These are phyloP conservation scores for Papilio protenor DNA, from an alignment of 2,888 invertebrate genomes.

Conservation along the genomic window DNA sequence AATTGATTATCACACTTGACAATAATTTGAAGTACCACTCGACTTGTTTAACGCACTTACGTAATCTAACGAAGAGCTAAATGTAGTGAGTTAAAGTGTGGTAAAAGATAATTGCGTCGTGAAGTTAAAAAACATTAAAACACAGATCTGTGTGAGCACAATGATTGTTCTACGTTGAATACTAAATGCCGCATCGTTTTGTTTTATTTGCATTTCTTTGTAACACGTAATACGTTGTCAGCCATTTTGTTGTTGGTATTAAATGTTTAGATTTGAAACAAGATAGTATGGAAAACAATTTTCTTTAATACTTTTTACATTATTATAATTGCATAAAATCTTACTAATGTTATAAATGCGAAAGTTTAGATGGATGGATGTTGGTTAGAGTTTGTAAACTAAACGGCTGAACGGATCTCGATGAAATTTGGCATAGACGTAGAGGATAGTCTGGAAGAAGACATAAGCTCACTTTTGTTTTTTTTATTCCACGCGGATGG, in stretches of 20 bases:
- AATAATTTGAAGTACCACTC: constrained; percentile 6
- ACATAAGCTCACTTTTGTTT: too few relatives aligned
- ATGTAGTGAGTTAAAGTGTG: constrained; percentile 1
- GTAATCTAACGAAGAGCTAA: constrained; percentile 8
- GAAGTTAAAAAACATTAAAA: constrained; percentile 13
- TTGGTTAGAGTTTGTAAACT: too few relatives aligned
- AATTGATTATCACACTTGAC: not conserved
- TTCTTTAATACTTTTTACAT: too few relatives aligned
- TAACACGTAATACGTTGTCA: not conserved
- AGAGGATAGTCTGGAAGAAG: too few relatives aligned
- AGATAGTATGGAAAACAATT: not conserved
- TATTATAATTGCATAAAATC: too few relatives aligned
- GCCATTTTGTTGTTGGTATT: constrained; percentile 1
- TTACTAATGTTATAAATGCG: too few relatives aligned
- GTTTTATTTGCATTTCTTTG: constrained; percentile 10
- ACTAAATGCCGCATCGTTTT: constrained; percentile 1
- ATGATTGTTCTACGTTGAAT: constrained; percentile 28
- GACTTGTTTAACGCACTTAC: not conserved
- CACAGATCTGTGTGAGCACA: constrained; percentile 5
- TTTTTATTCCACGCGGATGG: too few relatives aligned
- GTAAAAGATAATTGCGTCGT: constrained; percentile 12
- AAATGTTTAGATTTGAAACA: not conserved
- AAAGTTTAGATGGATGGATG: too few relatives aligned
- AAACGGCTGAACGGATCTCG: too few relatives aligned
- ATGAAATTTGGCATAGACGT: too few relatives aligned